Percentiles rank a stretch among this genome's conserved stretches.
These are phyloP conservation scores for Tragulus kanchil DNA, from an alignment of 2,113 vertebrate genomes.

Conservation along the genomic window DNA sequence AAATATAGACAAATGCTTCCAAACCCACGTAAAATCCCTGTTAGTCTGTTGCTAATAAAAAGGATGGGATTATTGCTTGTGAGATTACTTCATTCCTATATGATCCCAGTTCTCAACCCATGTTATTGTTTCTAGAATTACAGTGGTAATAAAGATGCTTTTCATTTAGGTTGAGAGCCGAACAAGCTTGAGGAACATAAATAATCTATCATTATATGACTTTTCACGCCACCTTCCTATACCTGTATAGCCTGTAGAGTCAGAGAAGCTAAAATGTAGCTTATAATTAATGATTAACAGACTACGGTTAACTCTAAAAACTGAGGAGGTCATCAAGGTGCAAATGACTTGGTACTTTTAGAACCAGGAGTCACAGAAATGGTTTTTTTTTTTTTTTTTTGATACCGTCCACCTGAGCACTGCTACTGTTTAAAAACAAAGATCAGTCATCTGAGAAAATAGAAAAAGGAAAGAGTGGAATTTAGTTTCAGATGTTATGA, in stretches of 20 bases:
- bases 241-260: conserved; percentile 48
- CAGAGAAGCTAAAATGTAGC: conserved; percentile 71
- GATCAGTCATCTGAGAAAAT: conserved; percentile 55
- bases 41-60: background rate
- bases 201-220: conserved; percentile 47
- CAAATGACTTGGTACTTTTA: background rate
- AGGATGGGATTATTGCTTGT: background rate
- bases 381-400: background rate
- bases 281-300: conserved; percentile 68
- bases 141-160: conserved; percentile 68
- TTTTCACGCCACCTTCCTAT: conserved; percentile 52
- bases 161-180: conserved; percentile 16
- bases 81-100: conserved; percentile 15
- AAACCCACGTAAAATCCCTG: background rate
- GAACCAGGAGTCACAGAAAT: conserved; percentile 52
- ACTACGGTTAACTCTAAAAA: background rate
- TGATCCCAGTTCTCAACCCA: conserved; percentile 3
- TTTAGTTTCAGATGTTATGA: background rate
- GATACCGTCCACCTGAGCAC: background rate
- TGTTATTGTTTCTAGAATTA: conserved; percentile 34
- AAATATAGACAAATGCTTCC: background rate
- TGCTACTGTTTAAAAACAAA: conserved; percentile 58
- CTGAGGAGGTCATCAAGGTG: background rate
- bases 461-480: background rate
- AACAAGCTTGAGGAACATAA: conserved; percentile 30